Conservation (phyloP, 2,113 vertebrate species). For the Sebastes schlegelii region DNA sequence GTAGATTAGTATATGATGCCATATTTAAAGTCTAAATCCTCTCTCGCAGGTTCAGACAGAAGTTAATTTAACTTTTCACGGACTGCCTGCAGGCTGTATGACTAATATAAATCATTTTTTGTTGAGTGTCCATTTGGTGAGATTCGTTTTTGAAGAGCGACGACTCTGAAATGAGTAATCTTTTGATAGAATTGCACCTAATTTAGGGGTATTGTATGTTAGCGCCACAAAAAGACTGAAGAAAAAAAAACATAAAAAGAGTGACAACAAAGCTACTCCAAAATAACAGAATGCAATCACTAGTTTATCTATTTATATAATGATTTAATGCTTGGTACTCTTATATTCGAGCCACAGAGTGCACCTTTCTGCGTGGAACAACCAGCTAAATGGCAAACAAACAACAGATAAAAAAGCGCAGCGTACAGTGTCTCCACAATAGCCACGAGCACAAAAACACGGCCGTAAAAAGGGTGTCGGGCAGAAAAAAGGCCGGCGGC, state of each 20-base stretch:
- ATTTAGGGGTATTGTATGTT: background rate
- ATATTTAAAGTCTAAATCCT: slow-evolving; percentile 29
- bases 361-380: slow-evolving; percentile 12
- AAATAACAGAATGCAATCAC: slow-evolving; percentile 15
- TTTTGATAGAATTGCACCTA: slow-evolving; percentile 31
- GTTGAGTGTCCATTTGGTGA: slow-evolving; percentile 33
- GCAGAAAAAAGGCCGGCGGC: slow-evolving; percentile 33
- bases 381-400: slow-evolving; percentile 30
- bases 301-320: slow-evolving; percentile 37
- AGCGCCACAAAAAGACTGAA: background rate
- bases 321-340: slow-evolving; percentile 30
- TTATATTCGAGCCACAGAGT: slow-evolving; percentile 24
- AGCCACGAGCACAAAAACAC: slow-evolving; percentile 40
- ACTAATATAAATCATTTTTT: slow-evolving; percentile 37
- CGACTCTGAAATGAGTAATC: slow-evolving; percentile 42
- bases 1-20: slow-evolving; percentile 18
- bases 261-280: slow-evolving; percentile 1
- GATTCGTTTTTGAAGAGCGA: slow-evolving; percentile 31
- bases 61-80: slow-evolving; percentile 42
- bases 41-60: slow-evolving; percentile 23
- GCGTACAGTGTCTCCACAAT: slow-evolving; percentile 28
- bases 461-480: slow-evolving; percentile 27
- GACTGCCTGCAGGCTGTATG: slow-evolving; percentile 38
- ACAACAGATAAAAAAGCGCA: slow-evolving; percentile 10
- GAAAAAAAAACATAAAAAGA: background rate